Percentiles rank a stretch among this genome's conserved stretches.
phyloP scores from a whole-genome alignment of 2,888 invertebrate species.

The Cosmia pyralina region DNA sequence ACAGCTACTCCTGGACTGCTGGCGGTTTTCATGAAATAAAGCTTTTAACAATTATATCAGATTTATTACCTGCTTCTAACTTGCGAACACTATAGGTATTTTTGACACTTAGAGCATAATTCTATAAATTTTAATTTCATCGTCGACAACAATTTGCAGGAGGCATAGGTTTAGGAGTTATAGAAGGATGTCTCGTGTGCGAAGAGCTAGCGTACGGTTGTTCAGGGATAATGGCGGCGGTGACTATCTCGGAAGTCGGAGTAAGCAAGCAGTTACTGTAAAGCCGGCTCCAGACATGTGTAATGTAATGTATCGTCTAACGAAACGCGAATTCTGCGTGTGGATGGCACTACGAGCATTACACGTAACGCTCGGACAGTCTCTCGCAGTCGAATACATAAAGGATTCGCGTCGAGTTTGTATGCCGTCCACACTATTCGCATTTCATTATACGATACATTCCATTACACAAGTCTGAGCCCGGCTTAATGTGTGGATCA shows the following conservation, averaged over 20 bases:
- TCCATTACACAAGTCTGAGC: neutral
- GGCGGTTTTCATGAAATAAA: slow-evolving; percentile 55
- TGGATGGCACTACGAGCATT: neutral
- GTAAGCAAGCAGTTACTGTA: slow-evolving; percentile 69
- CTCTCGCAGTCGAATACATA: neutral
- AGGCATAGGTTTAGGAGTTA: slow-evolving; percentile 93
- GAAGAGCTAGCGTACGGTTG: slow-evolving; percentile 98
- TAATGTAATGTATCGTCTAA: neutral
- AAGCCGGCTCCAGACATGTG: neutral
- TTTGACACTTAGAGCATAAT: neutral
- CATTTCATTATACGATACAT: neutral
- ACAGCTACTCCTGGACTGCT: neutral
- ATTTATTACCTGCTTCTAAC: slow-evolving; percentile 35
- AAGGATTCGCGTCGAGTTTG: neutral
- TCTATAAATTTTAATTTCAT: slow-evolving; percentile 2
- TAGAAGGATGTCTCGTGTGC: slow-evolving; percentile 94
- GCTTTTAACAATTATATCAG: slow-evolving; percentile 10
- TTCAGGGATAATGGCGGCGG: slow-evolving; percentile 96
- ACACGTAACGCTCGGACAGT: neutral
- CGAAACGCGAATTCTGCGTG: neutral
- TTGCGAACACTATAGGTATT: neutral
- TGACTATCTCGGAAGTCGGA: slow-evolving; percentile 94
- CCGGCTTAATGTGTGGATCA: slow-evolving; percentile 34
- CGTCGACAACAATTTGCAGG: slow-evolving; percentile 87
- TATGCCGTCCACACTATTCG: neutral